Evolutionary conservation across 2,797 vertebrate genomes (phyloP).

Genomic region (Poecilia wingei): DNA sequence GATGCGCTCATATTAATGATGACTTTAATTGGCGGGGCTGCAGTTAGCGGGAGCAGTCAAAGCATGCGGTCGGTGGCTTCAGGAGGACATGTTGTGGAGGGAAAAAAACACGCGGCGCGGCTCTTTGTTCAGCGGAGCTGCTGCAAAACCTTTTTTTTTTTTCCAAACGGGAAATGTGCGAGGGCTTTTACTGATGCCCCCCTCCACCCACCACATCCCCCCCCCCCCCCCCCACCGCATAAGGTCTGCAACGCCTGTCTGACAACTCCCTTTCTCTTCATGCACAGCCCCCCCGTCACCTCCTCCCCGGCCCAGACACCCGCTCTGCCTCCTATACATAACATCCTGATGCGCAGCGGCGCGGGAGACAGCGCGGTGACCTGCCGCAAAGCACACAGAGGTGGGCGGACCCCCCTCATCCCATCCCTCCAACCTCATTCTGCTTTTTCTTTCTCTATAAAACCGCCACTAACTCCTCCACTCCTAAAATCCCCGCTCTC

Average conservation of each 20-base stretch:
- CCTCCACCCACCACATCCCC: conserved; percentile 47
- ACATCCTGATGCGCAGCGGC: conserved; percentile 78
- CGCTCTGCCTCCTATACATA: conserved; percentile 65
- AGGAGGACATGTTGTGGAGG: conserved; percentile 75
- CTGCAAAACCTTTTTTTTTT: conserved; percentile 53
- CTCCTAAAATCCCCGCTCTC: neutral
- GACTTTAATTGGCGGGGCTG: conserved; percentile 16
- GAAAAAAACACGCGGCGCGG: conserved; percentile 57
- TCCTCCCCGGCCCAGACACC: conserved; percentile 46
- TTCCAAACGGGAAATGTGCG: conserved; percentile 58
- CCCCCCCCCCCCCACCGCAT: conserved; percentile 59
- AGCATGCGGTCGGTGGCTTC: conserved; percentile 76
- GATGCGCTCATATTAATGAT: neutral
- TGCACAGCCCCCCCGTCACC: conserved; percentile 19
- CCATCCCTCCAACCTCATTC: neutral
- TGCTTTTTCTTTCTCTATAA: neutral
- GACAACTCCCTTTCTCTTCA: conserved; percentile 68
- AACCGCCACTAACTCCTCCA: conserved; percentile 1
- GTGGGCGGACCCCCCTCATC: conserved; percentile 71
- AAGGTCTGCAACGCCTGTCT: conserved; percentile 79
- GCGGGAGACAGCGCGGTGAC: conserved; percentile 77
- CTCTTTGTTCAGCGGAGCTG: conserved; percentile 78
- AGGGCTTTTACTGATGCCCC: conserved; percentile 62
- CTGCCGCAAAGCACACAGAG: conserved; percentile 77
- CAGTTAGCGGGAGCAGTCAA: conserved; percentile 41